A percentile compares a stretch with the other conserved stretches of the same genome.
These are phyloP conservation scores for Shargacucullia verbasci DNA, from an alignment of 2,888 invertebrate genomes.

Conservation along the genomic window DNA sequence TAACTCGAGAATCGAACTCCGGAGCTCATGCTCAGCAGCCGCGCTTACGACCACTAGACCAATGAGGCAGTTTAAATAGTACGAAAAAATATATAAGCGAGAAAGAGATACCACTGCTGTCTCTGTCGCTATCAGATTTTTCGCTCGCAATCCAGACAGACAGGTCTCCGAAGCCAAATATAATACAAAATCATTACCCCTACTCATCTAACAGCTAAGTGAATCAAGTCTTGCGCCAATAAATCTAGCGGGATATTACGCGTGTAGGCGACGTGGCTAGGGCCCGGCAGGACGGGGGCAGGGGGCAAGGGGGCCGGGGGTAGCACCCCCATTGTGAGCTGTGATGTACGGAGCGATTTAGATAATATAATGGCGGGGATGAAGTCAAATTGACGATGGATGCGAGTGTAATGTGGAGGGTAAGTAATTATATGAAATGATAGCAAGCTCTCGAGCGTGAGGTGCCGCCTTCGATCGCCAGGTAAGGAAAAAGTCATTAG, in stretches of 20 bases:
- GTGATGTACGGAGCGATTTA: conserved; percentile 58
- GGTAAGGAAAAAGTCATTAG: no score
- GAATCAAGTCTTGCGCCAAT: conserved; percentile 53
- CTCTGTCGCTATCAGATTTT: no score
- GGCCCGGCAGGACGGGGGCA: not conserved
- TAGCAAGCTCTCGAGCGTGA: no score
- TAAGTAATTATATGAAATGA: conserved; percentile 24
- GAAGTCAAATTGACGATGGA: conserved; percentile 45
- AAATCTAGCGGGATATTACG: conserved; percentile 52
- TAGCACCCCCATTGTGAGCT: conserved; percentile 36
- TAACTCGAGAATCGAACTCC: no score
- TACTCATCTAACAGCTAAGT: conserved; percentile 19
- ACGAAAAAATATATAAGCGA: no score
- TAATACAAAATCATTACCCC: conserved; percentile 18
- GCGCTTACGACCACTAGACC: no score
- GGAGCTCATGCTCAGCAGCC: no score
- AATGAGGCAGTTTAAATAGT: no score
- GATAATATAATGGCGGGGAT: conserved; percentile 55
- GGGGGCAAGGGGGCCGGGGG: not conserved
- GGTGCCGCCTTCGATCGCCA: no score
- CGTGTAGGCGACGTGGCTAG: conserved; percentile 37
- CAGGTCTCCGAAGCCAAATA: not conserved
- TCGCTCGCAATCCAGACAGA: no score
- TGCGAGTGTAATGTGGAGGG: conserved; percentile 21
- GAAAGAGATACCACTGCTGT: no score